These are phyloP conservation scores for Monopis laevigella DNA, from an alignment of 2,888 invertebrate genomes.

Conservation along the genomic window DNA sequence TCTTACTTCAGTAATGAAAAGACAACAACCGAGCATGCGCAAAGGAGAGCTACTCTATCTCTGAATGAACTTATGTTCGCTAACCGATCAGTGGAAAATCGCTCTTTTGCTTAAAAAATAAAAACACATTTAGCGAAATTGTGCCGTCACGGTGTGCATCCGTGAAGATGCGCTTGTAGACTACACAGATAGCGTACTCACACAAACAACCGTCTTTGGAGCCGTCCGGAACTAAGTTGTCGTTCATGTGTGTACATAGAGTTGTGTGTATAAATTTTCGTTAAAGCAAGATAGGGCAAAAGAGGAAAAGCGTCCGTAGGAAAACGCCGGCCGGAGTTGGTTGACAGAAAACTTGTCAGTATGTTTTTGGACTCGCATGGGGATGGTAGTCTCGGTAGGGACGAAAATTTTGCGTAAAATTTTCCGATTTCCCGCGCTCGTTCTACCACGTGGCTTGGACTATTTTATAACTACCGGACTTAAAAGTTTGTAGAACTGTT, in stretches of 20 bases:
- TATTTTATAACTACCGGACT: slow-evolving; percentile 1
- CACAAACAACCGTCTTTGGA: slow-evolving; percentile 25
- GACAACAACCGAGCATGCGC: slow-evolving; percentile 57
- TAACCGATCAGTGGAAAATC: slow-evolving; percentile 25
- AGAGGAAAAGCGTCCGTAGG: slow-evolving; percentile 51
- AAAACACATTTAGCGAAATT: slow-evolving; percentile 26
- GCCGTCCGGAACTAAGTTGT: slow-evolving; percentile 32
- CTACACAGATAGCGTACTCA: neutral
- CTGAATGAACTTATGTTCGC: slow-evolving; percentile 33
- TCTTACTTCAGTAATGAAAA: slow-evolving; percentile 42
- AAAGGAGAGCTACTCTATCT: slow-evolving; percentile 30
- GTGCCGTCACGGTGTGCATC: slow-evolving; percentile 38
- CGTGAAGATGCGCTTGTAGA: slow-evolving; percentile 31
- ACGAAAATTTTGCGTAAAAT: slow-evolving; percentile 37
- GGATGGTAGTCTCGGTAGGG: slow-evolving; percentile 47
- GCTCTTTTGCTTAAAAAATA: slow-evolving; percentile 30
- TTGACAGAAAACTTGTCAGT: slow-evolving; percentile 49
- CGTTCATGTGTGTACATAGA: slow-evolving; percentile 40
- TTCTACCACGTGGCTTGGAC: slow-evolving; percentile 34
- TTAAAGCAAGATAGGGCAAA: slow-evolving; percentile 53
- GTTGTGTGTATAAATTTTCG: slow-evolving; percentile 47
- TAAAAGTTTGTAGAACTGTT: neutral
- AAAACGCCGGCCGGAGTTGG: slow-evolving; percentile 40
- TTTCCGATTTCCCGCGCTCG: slow-evolving; percentile 47
- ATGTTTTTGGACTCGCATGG: slow-evolving; percentile 39